phyloP scores from a whole-genome alignment of 2,797 vertebrate genomes.

The Ciconia nigra region DNA sequence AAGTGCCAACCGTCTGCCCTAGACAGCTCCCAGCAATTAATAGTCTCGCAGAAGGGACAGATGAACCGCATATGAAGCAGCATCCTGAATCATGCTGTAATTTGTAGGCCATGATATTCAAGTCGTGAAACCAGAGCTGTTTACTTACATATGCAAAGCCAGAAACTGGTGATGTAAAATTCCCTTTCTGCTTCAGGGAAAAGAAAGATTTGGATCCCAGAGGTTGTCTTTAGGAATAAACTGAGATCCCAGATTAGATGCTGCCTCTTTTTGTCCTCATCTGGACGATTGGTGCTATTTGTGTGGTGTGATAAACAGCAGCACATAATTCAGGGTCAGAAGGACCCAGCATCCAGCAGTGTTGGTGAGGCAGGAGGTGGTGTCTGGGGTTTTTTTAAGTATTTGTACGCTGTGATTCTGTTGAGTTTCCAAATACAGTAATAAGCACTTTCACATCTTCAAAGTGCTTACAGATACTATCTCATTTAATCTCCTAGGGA shows the following conservation, averaged over 20 bases:
- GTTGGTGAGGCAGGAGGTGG: neutral
- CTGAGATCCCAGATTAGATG: neutral
- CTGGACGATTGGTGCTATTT: neutral
- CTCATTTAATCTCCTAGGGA: neutral
- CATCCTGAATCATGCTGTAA: neutral
- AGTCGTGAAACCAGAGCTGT: neutral
- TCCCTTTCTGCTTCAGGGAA: neutral
- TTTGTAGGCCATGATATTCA: neutral
- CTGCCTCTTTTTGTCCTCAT: neutral
- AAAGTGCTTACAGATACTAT: neutral
- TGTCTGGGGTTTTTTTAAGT: neutral
- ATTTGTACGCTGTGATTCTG: neutral
- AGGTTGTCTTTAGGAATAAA: neutral
- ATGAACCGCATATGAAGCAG: neutral
- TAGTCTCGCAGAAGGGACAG: neutral
- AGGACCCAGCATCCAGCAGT: neutral
- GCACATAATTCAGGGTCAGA: neutral
- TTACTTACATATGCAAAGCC: neutral
- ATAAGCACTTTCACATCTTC: conserved; percentile 1
- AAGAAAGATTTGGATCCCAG: neutral
- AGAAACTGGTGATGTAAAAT: neutral
- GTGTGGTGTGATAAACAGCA: neutral
- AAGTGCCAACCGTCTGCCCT: neutral
- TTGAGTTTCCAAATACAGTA: neutral
- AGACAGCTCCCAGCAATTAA: neutral